Evolutionary conservation across 2,797 vertebrate genomes (phyloP).

Genomic region (Tangara arthus): DNA sequence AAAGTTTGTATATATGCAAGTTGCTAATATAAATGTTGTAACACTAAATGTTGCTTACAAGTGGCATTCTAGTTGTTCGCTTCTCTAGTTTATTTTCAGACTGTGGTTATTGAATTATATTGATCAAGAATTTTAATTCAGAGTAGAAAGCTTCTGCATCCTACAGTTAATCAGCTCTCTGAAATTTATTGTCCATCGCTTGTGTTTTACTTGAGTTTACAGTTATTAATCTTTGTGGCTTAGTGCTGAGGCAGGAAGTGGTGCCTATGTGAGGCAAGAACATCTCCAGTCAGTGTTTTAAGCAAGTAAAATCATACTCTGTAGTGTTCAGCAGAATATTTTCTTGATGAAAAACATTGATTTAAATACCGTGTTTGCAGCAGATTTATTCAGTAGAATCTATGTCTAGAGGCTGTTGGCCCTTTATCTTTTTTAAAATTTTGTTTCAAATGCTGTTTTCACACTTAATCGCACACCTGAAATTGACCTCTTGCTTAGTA

Average conservation of each 20-base stretch:
- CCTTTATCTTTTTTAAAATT: neutral
- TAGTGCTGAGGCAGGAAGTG: conserved; percentile 16
- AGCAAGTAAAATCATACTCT: neutral
- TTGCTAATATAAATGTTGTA: neutral
- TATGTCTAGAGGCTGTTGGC: neutral
- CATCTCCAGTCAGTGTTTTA: neutral
- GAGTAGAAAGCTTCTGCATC: neutral
- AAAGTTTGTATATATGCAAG: neutral
- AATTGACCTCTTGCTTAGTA: neutral
- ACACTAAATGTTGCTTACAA: neutral
- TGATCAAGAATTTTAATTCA: neutral
- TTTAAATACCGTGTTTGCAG: neutral
- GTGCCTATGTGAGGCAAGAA: neutral
- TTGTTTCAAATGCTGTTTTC: neutral
- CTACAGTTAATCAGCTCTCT: neutral
- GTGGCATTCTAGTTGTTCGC: neutral
- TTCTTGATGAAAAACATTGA: neutral
- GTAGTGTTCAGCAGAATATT: neutral
- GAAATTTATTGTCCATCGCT: neutral
- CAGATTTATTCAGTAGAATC: neutral
- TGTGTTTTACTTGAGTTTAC: neutral
- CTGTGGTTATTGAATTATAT: neutral
- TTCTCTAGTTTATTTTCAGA: neutral
- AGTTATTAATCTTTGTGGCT: conserved; percentile 21
- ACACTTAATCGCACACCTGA: neutral